These are phyloP conservation scores for Drosophila kanekoi DNA, from an alignment of 2,888 invertebrate genomes.

Conservation along the genomic window DNA sequence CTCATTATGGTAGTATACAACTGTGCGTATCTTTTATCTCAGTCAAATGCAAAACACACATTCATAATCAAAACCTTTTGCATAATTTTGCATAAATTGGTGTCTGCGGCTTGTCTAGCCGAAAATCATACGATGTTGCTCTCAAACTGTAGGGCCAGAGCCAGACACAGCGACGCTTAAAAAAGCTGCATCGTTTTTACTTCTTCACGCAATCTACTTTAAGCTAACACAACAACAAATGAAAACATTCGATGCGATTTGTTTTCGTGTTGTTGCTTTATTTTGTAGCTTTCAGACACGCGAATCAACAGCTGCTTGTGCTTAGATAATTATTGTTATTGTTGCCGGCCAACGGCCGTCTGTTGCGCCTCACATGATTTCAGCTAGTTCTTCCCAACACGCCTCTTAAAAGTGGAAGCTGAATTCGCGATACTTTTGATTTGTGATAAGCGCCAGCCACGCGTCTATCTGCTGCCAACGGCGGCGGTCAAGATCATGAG, in stretches of 20 bases:
- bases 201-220: constrained; percentile 25
- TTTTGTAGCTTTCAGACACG: constrained; percentile 48
- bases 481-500: constrained; percentile 48
- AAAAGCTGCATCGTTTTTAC: constrained; percentile 16
- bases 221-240: constrained; percentile 33
- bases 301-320: constrained; percentile 66
- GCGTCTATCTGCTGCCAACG: constrained; percentile 56
- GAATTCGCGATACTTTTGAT: constrained; percentile 38
- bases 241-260: constrained; percentile 70
- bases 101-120: constrained; percentile 19
- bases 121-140: constrained; percentile 64
- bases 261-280: constrained; percentile 34
- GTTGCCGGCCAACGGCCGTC: constrained; percentile 6
- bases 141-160: constrained; percentile 52
- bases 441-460: constrained; percentile 69
- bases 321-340: constrained; percentile 52
- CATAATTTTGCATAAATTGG: background rate
- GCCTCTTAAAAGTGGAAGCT: constrained; percentile 17
- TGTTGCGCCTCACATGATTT: constrained; percentile 44
- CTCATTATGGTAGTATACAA: constrained; percentile 8
- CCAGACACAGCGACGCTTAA: constrained; percentile 33
- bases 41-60: background rate
- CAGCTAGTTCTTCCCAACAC: constrained; percentile 14
- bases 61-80: background rate
- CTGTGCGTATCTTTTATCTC: background rate